Percentiles rank a stretch among this genome's conserved stretches.
phyloP scores from a whole-genome alignment of 2,888 invertebrate genomes.

The Dendrolimus houi region DNA sequence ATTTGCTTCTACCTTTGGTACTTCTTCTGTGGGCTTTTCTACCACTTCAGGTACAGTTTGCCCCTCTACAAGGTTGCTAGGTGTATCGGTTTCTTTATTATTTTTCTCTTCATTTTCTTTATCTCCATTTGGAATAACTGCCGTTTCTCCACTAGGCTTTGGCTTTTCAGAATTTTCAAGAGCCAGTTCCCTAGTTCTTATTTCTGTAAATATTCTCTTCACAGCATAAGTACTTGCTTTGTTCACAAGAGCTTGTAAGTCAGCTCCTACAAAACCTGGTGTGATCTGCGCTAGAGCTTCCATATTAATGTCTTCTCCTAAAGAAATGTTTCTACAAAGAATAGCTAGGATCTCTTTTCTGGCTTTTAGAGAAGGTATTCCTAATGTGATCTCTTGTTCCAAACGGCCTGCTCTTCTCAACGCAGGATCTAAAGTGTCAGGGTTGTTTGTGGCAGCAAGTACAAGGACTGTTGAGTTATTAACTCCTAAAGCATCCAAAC shows the following conservation, averaged over 20 bases:
- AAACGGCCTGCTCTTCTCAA: conserved; percentile 94
- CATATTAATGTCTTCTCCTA: conserved; percentile 83
- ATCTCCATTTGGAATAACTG: conserved; percentile 56
- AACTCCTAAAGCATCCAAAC: conserved; percentile 85
- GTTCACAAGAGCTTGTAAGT: conserved; percentile 89
- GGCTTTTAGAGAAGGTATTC: conserved; percentile 92
- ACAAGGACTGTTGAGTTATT: conserved; percentile 83
- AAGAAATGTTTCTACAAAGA: conserved; percentile 82
- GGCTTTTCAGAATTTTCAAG: conserved; percentile 13
- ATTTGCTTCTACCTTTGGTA: conserved; percentile 18
- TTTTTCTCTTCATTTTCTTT: conserved; percentile 33
- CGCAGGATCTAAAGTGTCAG: conserved; percentile 94
- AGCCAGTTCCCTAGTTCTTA: conserved; percentile 29
- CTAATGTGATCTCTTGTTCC: conserved; percentile 94
- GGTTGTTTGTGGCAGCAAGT: conserved; percentile 96
- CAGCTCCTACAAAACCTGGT: conserved; percentile 97
- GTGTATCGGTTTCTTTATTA: conserved; percentile 24
- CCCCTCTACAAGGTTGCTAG: conserved; percentile 16
- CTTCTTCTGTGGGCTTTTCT: conserved; percentile 25
- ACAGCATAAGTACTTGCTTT: conserved; percentile 94
- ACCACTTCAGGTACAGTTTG: conserved; percentile 17
- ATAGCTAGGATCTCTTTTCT: conserved; percentile 86
- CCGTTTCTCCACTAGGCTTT: conserved; percentile 27
- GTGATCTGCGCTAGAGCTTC: conserved; percentile 86
- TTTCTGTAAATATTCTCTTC: conserved; percentile 72